phyloP scores from a whole-genome alignment of 2,888 invertebrate species.

The Pherbina coryleti region DNA sequence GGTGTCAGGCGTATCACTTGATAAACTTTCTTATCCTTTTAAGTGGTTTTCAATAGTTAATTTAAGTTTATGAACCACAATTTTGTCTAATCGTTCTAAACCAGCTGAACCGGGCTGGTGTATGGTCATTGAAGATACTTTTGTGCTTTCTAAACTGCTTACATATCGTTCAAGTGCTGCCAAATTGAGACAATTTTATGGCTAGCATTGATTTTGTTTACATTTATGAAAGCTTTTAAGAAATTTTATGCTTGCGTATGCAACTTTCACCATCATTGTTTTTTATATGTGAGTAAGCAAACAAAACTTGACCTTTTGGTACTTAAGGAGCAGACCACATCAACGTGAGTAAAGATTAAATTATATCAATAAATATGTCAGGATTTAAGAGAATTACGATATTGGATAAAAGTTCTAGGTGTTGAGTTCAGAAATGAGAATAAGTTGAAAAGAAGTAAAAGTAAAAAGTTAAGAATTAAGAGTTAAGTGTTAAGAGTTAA shows the following conservation, averaged over 20 bases:
- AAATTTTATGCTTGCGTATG: slow-evolving; percentile 46
- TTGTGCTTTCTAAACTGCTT: slow-evolving; percentile 43
- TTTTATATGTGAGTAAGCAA: too few species aligned
- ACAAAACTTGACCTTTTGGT: too few species aligned
- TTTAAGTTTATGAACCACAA: slow-evolving; percentile 29
- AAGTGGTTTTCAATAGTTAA: slow-evolving; percentile 31
- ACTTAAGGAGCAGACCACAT: too few species aligned
- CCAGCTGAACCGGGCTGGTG: background rate
- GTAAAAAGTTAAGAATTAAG: too few species aligned
- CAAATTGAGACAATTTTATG: slow-evolving; percentile 13
- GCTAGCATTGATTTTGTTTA: slow-evolving; percentile 20
- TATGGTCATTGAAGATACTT: background rate
- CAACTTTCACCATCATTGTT: background rate
- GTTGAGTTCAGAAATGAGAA: too few species aligned
- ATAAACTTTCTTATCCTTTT: slow-evolving; percentile 12
- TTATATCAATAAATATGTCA: too few species aligned
- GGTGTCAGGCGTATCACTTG: slow-evolving; percentile 4
- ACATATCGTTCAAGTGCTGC: slow-evolving; percentile 45
- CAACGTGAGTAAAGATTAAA: too few species aligned
- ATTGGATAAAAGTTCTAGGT: too few species aligned
- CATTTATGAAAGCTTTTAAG: slow-evolving; percentile 13
- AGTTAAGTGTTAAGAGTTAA: too few species aligned
- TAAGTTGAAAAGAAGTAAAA: too few species aligned
- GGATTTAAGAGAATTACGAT: too few species aligned
- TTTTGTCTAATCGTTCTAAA: slow-evolving; percentile 11